A percentile compares a stretch with the other conserved stretches of the same genome.
phyloP scores from a whole-genome alignment of 2,888 invertebrate species.

The Lissonota sp. region DNA sequence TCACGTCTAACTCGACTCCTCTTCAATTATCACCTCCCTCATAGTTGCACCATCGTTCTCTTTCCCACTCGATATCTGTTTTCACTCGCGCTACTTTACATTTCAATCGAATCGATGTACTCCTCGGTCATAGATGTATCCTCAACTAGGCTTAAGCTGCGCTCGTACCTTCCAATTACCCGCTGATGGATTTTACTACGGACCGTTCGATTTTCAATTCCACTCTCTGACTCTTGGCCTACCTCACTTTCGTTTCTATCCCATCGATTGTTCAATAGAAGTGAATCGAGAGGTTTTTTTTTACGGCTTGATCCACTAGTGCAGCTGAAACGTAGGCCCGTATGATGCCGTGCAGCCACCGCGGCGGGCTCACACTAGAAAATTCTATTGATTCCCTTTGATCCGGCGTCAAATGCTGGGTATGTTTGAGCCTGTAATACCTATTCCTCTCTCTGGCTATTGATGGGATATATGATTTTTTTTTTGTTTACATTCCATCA shows the following conservation, averaged over 20 bases:
- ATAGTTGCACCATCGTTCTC: slow-evolving; percentile 54
- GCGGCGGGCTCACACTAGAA: slow-evolving; percentile 26
- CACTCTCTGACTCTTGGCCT: slow-evolving; percentile 15
- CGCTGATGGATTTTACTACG: slow-evolving; percentile 61
- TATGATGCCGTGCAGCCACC: slow-evolving; percentile 2
- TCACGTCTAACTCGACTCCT: background rate
- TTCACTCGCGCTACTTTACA: slow-evolving; percentile 51
- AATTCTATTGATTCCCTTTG: slow-evolving; percentile 45
- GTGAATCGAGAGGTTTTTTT: slow-evolving; percentile 37
- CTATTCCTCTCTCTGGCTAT: too few relatives aligned
- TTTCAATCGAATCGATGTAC: slow-evolving; percentile 37
- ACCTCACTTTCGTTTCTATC: slow-evolving; percentile 12
- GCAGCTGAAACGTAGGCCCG: slow-evolving; percentile 15
- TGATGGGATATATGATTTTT: too few relatives aligned
- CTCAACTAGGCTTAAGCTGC: slow-evolving; percentile 36
- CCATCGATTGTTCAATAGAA: slow-evolving; percentile 44
- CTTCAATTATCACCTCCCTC: slow-evolving; percentile 40
- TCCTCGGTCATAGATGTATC: slow-evolving; percentile 35
- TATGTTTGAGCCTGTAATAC: slow-evolving; percentile 13
- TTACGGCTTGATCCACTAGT: background rate
- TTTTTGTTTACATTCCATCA: too few relatives aligned
- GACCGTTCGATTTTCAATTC: slow-evolving; percentile 59
- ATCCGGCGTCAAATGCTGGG: slow-evolving; percentile 21
- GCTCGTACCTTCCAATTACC: slow-evolving; percentile 53
- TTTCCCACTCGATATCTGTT: slow-evolving; percentile 48